Evolutionary conservation across 2,113 vertebrate genomes (phyloP), one percentile per base, ranked within the genome.

Genomic region (Syngnathus floridae): DNA sequence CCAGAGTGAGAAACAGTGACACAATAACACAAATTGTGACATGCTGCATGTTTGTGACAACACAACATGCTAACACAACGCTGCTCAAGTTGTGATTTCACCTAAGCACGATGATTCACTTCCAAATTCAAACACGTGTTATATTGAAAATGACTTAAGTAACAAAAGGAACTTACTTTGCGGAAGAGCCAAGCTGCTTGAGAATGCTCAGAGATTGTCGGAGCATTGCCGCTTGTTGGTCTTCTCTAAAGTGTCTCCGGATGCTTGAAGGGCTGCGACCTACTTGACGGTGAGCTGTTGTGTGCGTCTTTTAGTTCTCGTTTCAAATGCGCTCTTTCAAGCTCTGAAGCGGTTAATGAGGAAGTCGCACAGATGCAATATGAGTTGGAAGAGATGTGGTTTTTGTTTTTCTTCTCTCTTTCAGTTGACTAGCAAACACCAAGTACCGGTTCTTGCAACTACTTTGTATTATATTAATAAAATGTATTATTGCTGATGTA

Each of bases 191-290:
- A 31, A 91, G 56, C 74, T 88, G 88, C 79, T 89, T 91, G 64
- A 92, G 75, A 77, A 90, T 82, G 81, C 84, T 90, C 63, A 91
- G 69, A 74, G 86, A 90, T 78, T 90, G 89, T 65, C 89, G 90
- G 14, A 90, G 86, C 91, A 92, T 92, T 58, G 63, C 86, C 71
- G 66, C 76, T 12, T 55, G 63, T 21, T 9, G 19, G 46, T 51
- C 48, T 7, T 7, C 48, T 21, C 48, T 48, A 58, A 75, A 59
- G 64, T 31, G 35, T 55, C 65, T 51, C 40, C 17, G 7, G 57
- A 31, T 8, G 65, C 65, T 76, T 72, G 70, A 77, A 76, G 16
- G 14, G 63, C 66, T 9, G 31, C 19, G 0, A 49, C 12, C 19
- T 40, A 58, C 13, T 16, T 5, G 63, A 10, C 10, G 12, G 11